A percentile compares a stretch with the other conserved stretches of the same genome.
Conservation (phyloP, 2,888 invertebrate genomes). For the Cheilosia soror region DNA sequence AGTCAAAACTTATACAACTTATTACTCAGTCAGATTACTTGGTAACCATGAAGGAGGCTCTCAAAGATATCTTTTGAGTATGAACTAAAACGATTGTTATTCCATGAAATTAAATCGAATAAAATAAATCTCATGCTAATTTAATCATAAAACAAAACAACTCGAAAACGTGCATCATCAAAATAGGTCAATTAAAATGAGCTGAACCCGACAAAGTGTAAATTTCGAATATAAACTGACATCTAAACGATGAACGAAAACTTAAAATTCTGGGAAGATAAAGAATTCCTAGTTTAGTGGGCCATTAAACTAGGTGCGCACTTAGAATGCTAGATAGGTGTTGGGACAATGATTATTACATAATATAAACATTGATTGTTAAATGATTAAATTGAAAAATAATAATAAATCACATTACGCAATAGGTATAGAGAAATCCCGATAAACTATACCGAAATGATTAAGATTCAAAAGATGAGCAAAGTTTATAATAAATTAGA, state of each 20-base stretch:
- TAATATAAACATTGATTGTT: constrained; percentile 4
- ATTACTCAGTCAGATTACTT: constrained; percentile 18
- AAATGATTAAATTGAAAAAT: constrained; percentile 2
- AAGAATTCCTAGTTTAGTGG: constrained; percentile 7
- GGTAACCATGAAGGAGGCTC: constrained; percentile 17
- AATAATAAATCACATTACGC: constrained; percentile 23
- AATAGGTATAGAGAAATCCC: not conserved
- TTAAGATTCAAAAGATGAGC: constrained; percentile 5
- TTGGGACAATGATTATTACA: not conserved
- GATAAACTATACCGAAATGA: not conserved
- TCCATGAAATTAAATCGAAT: not conserved
- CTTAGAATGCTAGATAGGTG: constrained; percentile 16
- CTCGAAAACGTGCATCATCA: constrained; percentile 41
- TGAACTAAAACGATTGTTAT: constrained; percentile 33
- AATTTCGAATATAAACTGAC: constrained; percentile 43
- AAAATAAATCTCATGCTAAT: constrained; percentile 27
- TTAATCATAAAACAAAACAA: constrained; percentile 19
- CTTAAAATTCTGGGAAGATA: constrained; percentile 37
- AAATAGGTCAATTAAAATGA: constrained; percentile 68
- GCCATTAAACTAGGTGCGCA: constrained; percentile 24
- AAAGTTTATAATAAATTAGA: constrained; percentile 5
- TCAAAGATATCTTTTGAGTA: not conserved
- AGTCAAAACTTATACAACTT: not conserved
- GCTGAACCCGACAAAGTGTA: constrained; percentile 22
- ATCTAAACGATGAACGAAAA: constrained; percentile 17